A percentile compares a stretch with the other conserved stretches of the same genome.
Evolutionary conservation across 35 echinoderm and acorn worm genomes (phyloP).

Genomic region (Eucidaris tribuloides): DNA sequence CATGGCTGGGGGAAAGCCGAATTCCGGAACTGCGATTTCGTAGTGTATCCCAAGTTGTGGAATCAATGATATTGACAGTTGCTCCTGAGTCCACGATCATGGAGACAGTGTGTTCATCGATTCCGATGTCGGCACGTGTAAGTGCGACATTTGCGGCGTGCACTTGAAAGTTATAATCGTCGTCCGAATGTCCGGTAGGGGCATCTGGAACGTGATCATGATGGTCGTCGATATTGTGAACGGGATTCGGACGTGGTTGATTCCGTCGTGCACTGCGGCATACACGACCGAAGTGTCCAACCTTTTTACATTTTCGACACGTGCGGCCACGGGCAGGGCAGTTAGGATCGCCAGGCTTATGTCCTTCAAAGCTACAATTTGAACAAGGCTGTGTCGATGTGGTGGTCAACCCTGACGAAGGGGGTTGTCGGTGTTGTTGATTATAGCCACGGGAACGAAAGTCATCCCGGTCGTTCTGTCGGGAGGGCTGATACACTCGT

Average conservation of each 20-base stretch:
- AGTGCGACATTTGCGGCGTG: neutral
- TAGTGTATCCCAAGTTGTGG: neutral
- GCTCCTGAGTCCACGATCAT: constrained; percentile 20
- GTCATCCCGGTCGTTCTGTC: too few relatives aligned
- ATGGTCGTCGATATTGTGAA: neutral
- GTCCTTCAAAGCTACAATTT: neutral
- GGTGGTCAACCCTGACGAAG: too few relatives aligned
- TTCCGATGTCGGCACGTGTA: neutral
- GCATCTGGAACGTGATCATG: neutral
- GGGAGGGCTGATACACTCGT: too few relatives aligned
- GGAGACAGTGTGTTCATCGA: neutral
- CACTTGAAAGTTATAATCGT: neutral
- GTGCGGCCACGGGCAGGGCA: neutral
- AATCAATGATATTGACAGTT: neutral
- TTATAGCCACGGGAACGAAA: too few relatives aligned
- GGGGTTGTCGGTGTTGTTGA: too few relatives aligned
- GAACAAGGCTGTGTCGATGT: too few relatives aligned
- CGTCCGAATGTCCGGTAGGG: neutral
- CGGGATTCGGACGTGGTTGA: neutral
- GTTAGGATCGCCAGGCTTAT: neutral
- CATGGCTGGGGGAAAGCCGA: neutral
- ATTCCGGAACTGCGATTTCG: neutral
- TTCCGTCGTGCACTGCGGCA: neutral
- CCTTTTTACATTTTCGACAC: neutral
- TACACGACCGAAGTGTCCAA: neutral